These are phyloP conservation scores for Cherax destructor DNA, from an alignment of 1,140 invertebrate genomes.

Conservation along the genomic window DNA sequence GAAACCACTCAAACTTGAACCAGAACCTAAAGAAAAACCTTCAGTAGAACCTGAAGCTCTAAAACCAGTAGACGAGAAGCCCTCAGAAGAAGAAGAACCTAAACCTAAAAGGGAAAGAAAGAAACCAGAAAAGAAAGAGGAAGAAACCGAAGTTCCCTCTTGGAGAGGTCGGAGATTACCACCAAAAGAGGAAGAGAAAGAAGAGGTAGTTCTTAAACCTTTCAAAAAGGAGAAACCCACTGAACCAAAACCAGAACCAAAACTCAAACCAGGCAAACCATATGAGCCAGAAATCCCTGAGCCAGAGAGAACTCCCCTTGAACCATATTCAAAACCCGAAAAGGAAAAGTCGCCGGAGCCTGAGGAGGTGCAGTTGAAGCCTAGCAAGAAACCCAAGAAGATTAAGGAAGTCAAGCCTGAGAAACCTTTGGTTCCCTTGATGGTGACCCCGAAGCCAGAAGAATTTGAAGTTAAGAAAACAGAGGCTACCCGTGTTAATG, in stretches of 20 bases:
- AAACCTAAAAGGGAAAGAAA: constrained; percentile 45
- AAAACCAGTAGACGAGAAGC: constrained; percentile 22
- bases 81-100: not conserved
- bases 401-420: constrained; percentile 17
- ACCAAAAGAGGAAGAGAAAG: constrained; percentile 71
- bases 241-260: constrained; percentile 47
- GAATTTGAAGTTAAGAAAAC: constrained; percentile 43
- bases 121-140: constrained; percentile 44
- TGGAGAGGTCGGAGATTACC: constrained; percentile 50
- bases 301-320: constrained; percentile 38
- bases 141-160: constrained; percentile 49
- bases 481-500: not conserved
- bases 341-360: constrained; percentile 24
- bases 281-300: constrained; percentile 57
- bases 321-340: constrained; percentile 57
- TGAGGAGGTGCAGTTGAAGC: constrained; percentile 1
- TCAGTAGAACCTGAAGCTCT: constrained; percentile 35
- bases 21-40: constrained; percentile 23
- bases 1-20: constrained; percentile 36
- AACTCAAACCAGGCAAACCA: constrained; percentile 45
- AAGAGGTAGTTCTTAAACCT: constrained; percentile 57
- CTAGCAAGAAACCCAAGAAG: constrained; percentile 48
- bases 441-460: constrained; percentile 13
- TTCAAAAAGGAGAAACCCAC: constrained; percentile 61
- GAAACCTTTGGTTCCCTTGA: constrained; percentile 47